Evolutionary conservation across 1,140 invertebrate genomes (phyloP).

Genomic region (Calephelis nemesis): DNA sequence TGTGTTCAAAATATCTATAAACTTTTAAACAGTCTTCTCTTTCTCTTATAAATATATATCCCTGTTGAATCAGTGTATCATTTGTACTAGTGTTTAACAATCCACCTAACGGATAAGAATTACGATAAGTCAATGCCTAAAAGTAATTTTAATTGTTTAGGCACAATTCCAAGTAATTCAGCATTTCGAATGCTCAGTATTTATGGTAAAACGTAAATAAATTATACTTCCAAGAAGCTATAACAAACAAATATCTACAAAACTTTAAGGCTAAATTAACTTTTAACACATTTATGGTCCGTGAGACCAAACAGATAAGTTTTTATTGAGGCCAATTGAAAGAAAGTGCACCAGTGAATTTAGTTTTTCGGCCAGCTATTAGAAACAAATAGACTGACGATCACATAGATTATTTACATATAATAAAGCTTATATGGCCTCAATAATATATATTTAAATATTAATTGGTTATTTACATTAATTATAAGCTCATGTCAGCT

Average conservation of each 20-base stretch:
- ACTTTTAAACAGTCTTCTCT: slow-evolving; percentile 73
- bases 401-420: not conserved
- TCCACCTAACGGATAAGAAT: slow-evolving; percentile 38
- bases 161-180: slow-evolving; percentile 52
- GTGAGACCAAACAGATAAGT: slow-evolving; percentile 19
- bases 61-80: slow-evolving; percentile 70
- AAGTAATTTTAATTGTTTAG: slow-evolving; percentile 41
- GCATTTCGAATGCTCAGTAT: slow-evolving; percentile 29
- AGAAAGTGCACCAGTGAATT: not conserved
- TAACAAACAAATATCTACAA: slow-evolving; percentile 37
- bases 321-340: slow-evolving; percentile 7
- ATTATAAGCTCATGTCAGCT: slow-evolving; percentile 59
- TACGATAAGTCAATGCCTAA: slow-evolving; percentile 26
- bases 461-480: slow-evolving; percentile 31
- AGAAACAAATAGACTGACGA: not conserved
- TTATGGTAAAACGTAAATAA: slow-evolving; percentile 28
- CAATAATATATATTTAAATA: slow-evolving; percentile 19
- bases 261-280: slow-evolving; percentile 20
- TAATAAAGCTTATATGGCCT: not conserved
- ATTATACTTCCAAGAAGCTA: slow-evolving; percentile 41
- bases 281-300: slow-evolving; percentile 22
- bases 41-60: slow-evolving; percentile 69
- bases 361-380: not conserved
- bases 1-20: slow-evolving; percentile 69
- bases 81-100: slow-evolving; percentile 72